Conservation (phyloP, 2,797 vertebrate genomes). For the Eptatretus atami region DNA sequence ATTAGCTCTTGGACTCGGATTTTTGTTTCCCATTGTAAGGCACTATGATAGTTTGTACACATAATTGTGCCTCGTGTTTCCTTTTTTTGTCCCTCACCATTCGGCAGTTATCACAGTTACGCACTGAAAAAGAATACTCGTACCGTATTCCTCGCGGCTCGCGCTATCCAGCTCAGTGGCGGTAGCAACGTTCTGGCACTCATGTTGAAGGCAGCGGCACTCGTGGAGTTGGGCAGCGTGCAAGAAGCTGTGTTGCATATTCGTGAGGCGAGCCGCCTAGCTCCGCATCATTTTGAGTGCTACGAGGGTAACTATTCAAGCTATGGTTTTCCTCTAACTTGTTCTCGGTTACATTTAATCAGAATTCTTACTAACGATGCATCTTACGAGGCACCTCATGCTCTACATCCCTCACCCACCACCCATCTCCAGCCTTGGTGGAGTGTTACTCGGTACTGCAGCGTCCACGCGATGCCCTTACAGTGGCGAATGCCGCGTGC, state of each 20-base stretch:
- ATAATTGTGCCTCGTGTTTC: not conserved
- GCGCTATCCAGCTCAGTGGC: constrained; percentile 91
- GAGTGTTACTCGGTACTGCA: constrained; percentile 89
- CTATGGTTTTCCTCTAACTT: not conserved
- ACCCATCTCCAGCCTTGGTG: constrained; percentile 33
- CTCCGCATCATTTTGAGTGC: constrained; percentile 72
- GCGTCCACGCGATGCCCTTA: constrained; percentile 81
- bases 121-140: constrained; percentile 88
- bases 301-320: constrained; percentile 32
- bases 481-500: constrained; percentile 95
- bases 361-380: constrained; percentile 5
- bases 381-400: too few species aligned
- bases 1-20: too few species aligned
- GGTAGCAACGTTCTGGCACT: constrained; percentile 88
- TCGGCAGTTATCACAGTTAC: constrained; percentile 65
- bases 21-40: too few species aligned
- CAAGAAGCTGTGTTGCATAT: constrained; percentile 97
- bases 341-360: not conserved
- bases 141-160: constrained; percentile 72
- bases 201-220: constrained; percentile 66
- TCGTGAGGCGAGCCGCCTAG: constrained; percentile 67
- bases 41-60: too few species aligned
- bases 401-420: too few species aligned
- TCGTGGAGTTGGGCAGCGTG: constrained; percentile 76
- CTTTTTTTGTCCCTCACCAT: not conserved